phyloP scores from a whole-genome alignment of 2,797 vertebrate genomes.

The Catharus ustulatus region DNA sequence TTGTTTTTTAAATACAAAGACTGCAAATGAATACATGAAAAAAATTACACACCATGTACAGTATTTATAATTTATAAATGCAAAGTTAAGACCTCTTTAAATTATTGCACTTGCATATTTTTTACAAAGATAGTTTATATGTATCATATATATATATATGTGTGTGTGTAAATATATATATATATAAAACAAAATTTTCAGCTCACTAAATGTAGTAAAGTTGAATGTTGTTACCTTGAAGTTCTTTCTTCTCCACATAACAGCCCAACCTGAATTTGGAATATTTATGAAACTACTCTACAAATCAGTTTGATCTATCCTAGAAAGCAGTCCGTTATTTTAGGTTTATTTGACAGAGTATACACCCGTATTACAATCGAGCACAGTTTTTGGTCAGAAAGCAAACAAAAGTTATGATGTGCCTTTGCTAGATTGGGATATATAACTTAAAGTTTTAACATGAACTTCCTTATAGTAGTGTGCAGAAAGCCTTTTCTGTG shows the following conservation, averaged over 20 bases:
- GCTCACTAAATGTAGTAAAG: constrained; percentile 64
- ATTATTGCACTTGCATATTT: constrained; percentile 83
- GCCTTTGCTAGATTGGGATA: constrained; percentile 29
- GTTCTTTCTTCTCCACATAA: constrained; percentile 53
- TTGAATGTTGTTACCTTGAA: constrained; percentile 61
- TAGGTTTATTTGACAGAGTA: constrained; percentile 30
- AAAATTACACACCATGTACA: constrained; percentile 85
- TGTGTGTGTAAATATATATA: constrained; percentile 55
- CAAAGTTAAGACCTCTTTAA: constrained; percentile 82
- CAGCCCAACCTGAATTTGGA: constrained; percentile 53
- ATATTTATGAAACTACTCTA: constrained; percentile 49
- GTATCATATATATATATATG: constrained; percentile 63
- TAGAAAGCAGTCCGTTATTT: not conserved
- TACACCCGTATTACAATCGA: constrained; percentile 62
- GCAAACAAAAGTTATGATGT: constrained; percentile 15
- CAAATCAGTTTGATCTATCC: constrained; percentile 39
- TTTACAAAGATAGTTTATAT: constrained; percentile 73
- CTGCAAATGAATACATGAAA: constrained; percentile 82
- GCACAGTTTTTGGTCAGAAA: constrained; percentile 72
- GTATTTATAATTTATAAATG: constrained; percentile 86
- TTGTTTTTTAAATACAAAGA: constrained; percentile 82
- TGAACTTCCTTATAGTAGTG: not conserved
- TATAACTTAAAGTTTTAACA: not conserved
- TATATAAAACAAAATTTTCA: constrained; percentile 70
- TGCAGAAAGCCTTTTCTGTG: constrained; percentile 32